Base-by-base conservation (phyloP, 2,113 vertebrate species). In the Sceloporus undulatus region DNA sequence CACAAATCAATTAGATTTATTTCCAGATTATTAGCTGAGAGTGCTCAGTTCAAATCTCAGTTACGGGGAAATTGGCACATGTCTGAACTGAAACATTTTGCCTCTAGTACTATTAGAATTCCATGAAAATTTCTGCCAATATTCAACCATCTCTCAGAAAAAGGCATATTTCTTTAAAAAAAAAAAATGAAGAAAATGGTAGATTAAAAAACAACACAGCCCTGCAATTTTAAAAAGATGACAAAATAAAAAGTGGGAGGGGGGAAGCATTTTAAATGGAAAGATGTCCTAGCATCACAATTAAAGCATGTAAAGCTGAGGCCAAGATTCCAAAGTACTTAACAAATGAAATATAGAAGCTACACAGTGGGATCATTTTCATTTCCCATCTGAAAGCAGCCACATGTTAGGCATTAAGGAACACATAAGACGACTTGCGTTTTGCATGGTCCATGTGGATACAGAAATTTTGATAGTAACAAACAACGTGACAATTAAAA, bases 371-470 rank as follows among this genome's bases (percentile, higher is more conserved):
- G 85, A 88, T 86, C 38, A 85, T 91, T 91, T 83, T 86, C 92
- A 86, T 84, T 88, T 91, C 88, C 91, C 83, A 91, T 86, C 84
- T 79, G 88, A 92, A 85, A 14, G 42, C 66, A 86, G 83, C 79
- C 93, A 94, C 85, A 91, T 95, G 93, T 90, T 90, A 91, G 1
- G 86, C 85, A 92, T 93, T 93, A 95, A 84, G 77, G 79, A 85
- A 79, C 66, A 56, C 65, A 87, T 21, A 29, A 80, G 82, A 92
- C 76, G 73, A 73, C 65, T 2, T 86, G 66, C 4, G 5, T 48
- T 48, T 48, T 48, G 29, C 79, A 91, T 14, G 42, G 76, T 48
- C 65, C 68, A 79, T 23, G 0, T 0, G 81, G 82, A 82, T 0
- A 0, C 83, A 21, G 59, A 11, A 16, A 92, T 89, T 0, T 11